Evolutionary conservation across 1,140 invertebrate species (phyloP).

Genomic region (Tribolium madens): DNA sequence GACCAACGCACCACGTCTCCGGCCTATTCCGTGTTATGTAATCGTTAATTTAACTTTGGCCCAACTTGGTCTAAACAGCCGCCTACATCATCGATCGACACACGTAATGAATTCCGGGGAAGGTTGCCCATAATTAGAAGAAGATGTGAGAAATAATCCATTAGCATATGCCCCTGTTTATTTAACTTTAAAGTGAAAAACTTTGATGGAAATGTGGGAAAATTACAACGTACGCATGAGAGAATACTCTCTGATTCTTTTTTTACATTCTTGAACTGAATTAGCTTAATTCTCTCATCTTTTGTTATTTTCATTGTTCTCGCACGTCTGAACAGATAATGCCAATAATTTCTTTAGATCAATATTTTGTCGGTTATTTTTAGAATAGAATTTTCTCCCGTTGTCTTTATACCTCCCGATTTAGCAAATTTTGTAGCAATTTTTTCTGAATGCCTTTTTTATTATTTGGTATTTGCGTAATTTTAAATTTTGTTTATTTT

Average conservation of each 20-base stretch:
- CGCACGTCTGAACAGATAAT: background rate
- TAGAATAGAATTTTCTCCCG: background rate
- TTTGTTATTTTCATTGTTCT: background rate
- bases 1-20: conserved; percentile 13
- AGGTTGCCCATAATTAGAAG: background rate
- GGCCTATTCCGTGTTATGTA: conserved; percentile 17
- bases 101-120: background rate
- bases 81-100: conserved; percentile 20
- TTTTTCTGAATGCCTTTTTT: no score
- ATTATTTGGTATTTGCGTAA: no score
- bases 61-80: conserved; percentile 15
- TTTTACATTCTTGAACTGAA: background rate
- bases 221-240: no score
- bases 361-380: background rate
- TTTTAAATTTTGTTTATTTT: no score
- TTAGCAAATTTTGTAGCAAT: no score
- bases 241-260: no score
- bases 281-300: background rate
- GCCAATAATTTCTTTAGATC: background rate
- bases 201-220: background rate
- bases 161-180: background rate
- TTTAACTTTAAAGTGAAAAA: no score
- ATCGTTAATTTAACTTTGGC: conserved; percentile 37
- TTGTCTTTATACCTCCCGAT: no score
- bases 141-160: background rate